These are phyloP conservation scores for Phodopus roborovskii DNA, from an alignment of 2,113 vertebrate species.

Conservation along the genomic window DNA sequence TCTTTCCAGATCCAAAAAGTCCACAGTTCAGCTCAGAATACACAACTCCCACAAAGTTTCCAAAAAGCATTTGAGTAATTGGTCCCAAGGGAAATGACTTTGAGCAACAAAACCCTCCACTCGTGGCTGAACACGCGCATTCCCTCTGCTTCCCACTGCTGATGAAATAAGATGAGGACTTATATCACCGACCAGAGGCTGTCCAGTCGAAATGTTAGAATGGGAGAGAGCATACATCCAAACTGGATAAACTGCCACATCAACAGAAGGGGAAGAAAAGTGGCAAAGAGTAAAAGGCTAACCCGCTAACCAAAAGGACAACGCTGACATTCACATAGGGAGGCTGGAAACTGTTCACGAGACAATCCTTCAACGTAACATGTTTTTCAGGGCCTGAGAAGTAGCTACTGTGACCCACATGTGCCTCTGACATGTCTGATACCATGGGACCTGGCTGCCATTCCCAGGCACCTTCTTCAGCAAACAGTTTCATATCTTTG, in stretches of 20 bases:
- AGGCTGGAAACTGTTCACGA: too few species aligned
- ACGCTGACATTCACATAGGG: too few species aligned
- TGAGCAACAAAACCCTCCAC: slow-evolving; percentile 21
- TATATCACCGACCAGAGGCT: background rate
- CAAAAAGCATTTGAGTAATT: slow-evolving; percentile 25
- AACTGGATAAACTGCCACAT: background rate
- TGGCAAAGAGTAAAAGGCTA: too few species aligned
- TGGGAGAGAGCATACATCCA: background rate
- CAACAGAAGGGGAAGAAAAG: background rate
- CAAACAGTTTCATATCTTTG: background rate
- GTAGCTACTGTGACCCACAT: fast-evolving
- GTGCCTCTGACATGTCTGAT: background rate
- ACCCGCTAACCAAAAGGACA: too few species aligned
- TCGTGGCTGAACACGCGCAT: background rate
- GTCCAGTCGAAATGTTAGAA: background rate
- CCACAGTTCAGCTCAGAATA: slow-evolving; percentile 40
- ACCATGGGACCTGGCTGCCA: background rate
- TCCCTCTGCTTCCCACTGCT: background rate
- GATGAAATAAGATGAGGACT: background rate
- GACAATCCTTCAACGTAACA: too few species aligned
- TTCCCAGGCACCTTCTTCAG: too few species aligned
- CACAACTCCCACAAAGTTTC: slow-evolving; percentile 37
- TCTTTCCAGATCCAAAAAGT: slow-evolving; percentile 50
- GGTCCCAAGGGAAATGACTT: slow-evolving; percentile 53
- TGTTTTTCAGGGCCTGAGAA: background rate